Base-by-base conservation (phyloP, 2,797 vertebrate genomes). In the Merluccius polli region DNA sequence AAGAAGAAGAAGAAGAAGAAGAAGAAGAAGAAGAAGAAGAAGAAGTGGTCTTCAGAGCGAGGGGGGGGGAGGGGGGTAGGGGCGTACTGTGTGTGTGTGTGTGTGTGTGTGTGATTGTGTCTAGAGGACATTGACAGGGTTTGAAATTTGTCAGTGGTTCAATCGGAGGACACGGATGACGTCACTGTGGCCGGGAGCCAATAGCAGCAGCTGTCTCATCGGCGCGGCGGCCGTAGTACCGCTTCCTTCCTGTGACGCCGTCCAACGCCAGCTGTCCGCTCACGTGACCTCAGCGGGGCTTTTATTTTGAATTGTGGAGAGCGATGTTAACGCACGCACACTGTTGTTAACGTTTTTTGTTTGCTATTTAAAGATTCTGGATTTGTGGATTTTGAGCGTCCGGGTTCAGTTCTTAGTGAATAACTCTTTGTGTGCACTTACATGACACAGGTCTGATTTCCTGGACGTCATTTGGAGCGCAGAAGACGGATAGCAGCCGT, bases 221-320 rank as follows among this genome's bases (percentile, higher is more conserved):
- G 52, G 52, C 52, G 21, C n/a, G 52, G 52, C 8, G 52, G n/a
- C 21, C 52, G 12, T 59, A 59, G 52, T 59, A 59, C 21, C n/a
- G 7, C 21, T 59, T 59, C 52, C 52, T 59, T 59, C 52, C 52
- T 59, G 52, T 59, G 52, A 59, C 52, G 52, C 52, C 2, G 52
- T n/a, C 52, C 52, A n/a, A n/a, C 21, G 52, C 52, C 52, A 59
- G 52, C 52, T 59, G 52, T 59, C 52, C 52, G n/a, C 52, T 59
- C 52, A n/a, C n/a, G 7, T 21, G 44, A 5, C 44, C 44, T 48
- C 44, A 48, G 44, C 3, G 52, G 36, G 52, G 21, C 52, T 59
- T 59, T n/a, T 2, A 59, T 59, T 59, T 16, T 44, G n/a, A n/a
- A n/a, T n/a, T 10, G 21, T n/a, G 52, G 21, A 59, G 52, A n/a